Evolutionary conservation across 2,797 vertebrate genomes (phyloP), one percentile per base, ranked within the genome.

Genomic region (Falco berigora): DNA sequence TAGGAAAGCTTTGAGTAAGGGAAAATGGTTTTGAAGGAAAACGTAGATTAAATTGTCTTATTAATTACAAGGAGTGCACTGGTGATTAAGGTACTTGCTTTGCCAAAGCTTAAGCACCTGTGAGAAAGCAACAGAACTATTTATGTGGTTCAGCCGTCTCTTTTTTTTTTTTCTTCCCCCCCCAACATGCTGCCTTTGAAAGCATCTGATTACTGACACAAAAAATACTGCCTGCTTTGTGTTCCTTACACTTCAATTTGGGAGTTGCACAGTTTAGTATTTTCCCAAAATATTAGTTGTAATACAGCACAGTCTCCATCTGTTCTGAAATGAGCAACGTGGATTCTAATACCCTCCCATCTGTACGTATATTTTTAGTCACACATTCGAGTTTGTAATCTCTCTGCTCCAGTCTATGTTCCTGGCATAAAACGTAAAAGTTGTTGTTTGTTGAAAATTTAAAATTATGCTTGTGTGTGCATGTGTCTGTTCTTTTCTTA

Each of bases 241-340:
- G 92, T 36, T 92, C 34, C 21, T 87, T 93, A 71, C 52, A 53
- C 27, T 50, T 86, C 89, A 80, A 78, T 91, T 90, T 90, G 46
- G 23, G 63, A 92, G 56, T 69, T 94, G 27, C 63, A 76, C 32
- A 68, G 71, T 64, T 94, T 87, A 93, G 10, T 84, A 47, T 82
- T 94, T 90, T 55, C 79, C 19, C 67, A n/a, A 87, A 92, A 91
- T 94, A 92, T 66, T 90, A 74, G 20, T 67, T 82, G 52, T 61
- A 75, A 66, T 90, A 85, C n/a, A 84, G 55, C 38, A 34, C 47
- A 77, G 36, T 76, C 58, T 88, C 87, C 92, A 92, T 96, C 93
- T 96, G 82, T 92, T 96, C 74, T 86, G 66, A 87, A 92, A 92
- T 36, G 91, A 80, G 38, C n/a, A 90, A 50, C 52, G 44, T 25